A percentile compares a stretch with the other conserved stretches of the same genome.
phyloP scores from a whole-genome alignment of 2,888 invertebrate species.

The Boloria euphrosyne region DNA sequence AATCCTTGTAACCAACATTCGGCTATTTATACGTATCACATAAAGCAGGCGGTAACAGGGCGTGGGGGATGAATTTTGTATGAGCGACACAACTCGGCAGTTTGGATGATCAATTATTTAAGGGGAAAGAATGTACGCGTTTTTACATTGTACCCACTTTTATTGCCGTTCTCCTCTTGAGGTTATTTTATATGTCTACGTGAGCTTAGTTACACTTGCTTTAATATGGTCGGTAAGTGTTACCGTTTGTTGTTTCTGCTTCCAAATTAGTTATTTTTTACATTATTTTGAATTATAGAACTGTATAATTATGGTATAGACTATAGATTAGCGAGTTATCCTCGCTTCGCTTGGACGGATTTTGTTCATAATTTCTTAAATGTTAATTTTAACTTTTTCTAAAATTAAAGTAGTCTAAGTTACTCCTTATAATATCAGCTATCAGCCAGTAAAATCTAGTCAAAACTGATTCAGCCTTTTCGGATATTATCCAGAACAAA shows the following conservation, averaged over 20 bases:
- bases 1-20: constrained; percentile 31
- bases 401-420: too few species aligned
- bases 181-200: constrained; percentile 45
- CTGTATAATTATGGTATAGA: too few species aligned
- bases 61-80: constrained; percentile 76
- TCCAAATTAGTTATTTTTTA: not conserved
- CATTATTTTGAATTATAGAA: too few species aligned
- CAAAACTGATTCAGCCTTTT: too few species aligned
- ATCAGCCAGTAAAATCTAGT: too few species aligned
- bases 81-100: constrained; percentile 82
- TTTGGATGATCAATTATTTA: constrained; percentile 80
- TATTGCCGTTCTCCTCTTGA: constrained; percentile 71
- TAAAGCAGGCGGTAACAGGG: constrained; percentile 71
- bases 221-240: constrained; percentile 5
- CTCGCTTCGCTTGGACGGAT: too few species aligned
- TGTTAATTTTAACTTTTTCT: too few species aligned
- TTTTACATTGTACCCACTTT: constrained; percentile 74
- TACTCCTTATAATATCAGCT: too few species aligned
- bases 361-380: too few species aligned
- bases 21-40: constrained; percentile 43
- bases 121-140: constrained; percentile 67
- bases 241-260: not conserved
- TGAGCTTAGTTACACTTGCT: constrained; percentile 22
- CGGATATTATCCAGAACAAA: too few species aligned
- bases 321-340: too few species aligned